A percentile compares a stretch with the other conserved stretches of the same genome.
phyloP scores from a whole-genome alignment of 1,140 invertebrate genomes.

The Sitodiplosis mosellana region DNA sequence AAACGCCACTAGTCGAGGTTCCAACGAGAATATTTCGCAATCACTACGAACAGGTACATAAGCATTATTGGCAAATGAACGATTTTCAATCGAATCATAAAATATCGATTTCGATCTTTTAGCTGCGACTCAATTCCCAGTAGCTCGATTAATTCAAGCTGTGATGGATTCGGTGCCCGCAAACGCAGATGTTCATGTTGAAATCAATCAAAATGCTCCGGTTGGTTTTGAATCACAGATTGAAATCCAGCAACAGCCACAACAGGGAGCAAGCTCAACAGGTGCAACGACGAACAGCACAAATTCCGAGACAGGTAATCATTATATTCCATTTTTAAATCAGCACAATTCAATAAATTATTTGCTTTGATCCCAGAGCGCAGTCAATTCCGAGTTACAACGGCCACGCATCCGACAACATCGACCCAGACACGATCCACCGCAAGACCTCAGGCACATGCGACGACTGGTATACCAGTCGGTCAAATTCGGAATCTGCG shows the following conservation, averaged over 20 bases:
- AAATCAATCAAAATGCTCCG: conserved; percentile 19
- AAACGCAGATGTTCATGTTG: conserved; percentile 16
- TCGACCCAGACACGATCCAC: conserved; percentile 45
- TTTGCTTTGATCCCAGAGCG: too few relatives aligned
- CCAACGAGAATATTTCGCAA: conserved; percentile 4
- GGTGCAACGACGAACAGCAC: conserved; percentile 1
- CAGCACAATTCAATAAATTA: too few relatives aligned
- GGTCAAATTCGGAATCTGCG: conserved; percentile 14
- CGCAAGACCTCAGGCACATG: conserved; percentile 40
- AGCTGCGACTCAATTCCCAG: conserved; percentile 19
- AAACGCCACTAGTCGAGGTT: conserved; percentile 11
- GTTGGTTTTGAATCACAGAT: conserved; percentile 21
- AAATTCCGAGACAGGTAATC: conserved; percentile 1
- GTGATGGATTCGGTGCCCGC: conserved; percentile 21
- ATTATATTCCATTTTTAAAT: background rate
- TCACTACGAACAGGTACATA: background rate
- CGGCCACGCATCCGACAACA: conserved; percentile 43
- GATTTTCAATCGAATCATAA: background rate
- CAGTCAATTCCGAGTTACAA: conserved; percentile 27
- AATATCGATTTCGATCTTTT: too few relatives aligned
- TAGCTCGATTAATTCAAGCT: conserved; percentile 36
- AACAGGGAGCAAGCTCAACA: background rate
- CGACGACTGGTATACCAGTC: conserved; percentile 16
- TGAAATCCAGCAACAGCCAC: conserved; percentile 6
- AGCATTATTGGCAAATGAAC: background rate